A percentile compares a stretch with the other conserved stretches of the same genome.
Conservation (phyloP, 2,113 vertebrate genomes). For the Nymphicus hollandicus region DNA sequence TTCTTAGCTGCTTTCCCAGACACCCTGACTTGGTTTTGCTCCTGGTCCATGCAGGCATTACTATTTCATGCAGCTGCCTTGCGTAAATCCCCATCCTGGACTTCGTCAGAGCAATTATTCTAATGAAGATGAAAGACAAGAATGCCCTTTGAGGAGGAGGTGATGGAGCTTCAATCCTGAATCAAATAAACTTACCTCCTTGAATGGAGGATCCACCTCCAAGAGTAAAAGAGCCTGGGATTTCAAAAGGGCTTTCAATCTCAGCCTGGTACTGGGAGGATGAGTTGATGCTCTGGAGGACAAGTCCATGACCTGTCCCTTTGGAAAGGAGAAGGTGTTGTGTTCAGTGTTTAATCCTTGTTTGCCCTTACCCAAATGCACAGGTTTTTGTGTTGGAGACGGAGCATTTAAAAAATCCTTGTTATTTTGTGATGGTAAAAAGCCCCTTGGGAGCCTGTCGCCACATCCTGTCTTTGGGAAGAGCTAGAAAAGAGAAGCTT, state of each 20-base stretch:
- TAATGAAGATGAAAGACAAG: background rate
- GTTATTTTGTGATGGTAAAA: background rate
- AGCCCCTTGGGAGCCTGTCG: fast-evolving
- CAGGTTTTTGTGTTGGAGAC: background rate
- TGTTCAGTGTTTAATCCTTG: fast-evolving
- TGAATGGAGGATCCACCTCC: background rate
- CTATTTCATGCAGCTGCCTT: background rate
- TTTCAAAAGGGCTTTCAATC: background rate
- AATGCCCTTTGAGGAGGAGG: background rate
- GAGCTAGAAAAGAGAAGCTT: background rate
- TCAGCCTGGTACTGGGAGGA: background rate
- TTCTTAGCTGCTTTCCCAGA: too few relatives aligned
- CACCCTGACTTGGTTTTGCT: background rate
- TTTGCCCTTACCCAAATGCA: background rate
- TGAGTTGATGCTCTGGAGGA: background rate
- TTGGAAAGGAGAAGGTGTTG: background rate
- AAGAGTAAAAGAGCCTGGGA: background rate
- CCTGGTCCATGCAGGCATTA: background rate
- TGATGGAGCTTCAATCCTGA: background rate
- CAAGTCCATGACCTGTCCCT: background rate
- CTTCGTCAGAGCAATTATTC: background rate
- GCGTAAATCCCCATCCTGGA: background rate
- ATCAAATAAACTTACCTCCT: background rate
- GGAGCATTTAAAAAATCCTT: background rate
- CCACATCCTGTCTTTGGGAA: background rate